Evolutionary conservation across 35 echinoderm and acorn worm species (phyloP), one percentile per base, ranked within the genome.

Genomic region (Acanthaster planci): DNA sequence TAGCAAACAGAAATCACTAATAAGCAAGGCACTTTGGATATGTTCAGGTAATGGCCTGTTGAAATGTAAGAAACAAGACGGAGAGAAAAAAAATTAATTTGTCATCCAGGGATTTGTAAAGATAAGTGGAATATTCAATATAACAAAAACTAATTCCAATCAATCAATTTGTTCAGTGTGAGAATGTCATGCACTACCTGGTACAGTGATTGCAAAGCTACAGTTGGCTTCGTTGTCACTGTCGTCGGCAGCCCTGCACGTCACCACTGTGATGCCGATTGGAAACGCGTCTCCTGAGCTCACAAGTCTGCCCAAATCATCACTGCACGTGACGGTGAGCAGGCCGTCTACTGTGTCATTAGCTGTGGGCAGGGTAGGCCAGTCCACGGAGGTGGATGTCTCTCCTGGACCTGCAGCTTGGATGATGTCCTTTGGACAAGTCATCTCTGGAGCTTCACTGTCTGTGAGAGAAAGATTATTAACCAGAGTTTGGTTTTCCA

Each of bases 211-310:
- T 31, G 37, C 39, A 29, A 85, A 85, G 31, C 35, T 38, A 52
- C 83, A 85, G 19, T 38, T 85, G 23, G 55, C 83, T 68, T 40
- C 39, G 36, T 85, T 85, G 19, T 59, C 60, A 85, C 56, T 51
- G n/a, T 30, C 44, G 44, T 85, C 83, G 23, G 83, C 35, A 21
- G 58, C 35, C 42, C 37, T 40, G 32, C 83, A 85, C 14, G 83
- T 85, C 18, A 85, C 39, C 18, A 32, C 50, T 32, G 83, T 75
- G 27, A 47, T 32, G 40, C 83, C 83, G 7, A 85, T 59, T 51
- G 42, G 23, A 76, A 85, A 85, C 55, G 22, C 35, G 35, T 58
- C 42, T 29, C 83, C 83, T 6, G 56, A 72, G 19, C 19, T 0
- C 8, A 40, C 56, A 34, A 37, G 27, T 38, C 23, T 23, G 29